phyloP scores from a whole-genome alignment of 2,113 vertebrate species.

The Paramormyrops kingsleyae region DNA sequence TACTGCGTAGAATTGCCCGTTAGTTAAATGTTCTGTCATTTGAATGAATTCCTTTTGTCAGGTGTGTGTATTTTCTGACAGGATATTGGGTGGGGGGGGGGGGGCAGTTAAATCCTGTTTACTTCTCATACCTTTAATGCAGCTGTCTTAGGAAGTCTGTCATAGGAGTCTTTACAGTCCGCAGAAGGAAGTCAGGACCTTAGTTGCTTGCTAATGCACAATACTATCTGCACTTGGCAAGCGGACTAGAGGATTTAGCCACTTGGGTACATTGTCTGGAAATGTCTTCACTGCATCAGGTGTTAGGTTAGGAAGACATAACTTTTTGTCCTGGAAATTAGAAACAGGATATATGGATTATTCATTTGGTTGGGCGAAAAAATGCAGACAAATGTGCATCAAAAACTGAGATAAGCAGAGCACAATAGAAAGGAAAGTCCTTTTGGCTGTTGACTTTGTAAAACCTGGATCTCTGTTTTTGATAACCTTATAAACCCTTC shows the following conservation, averaged over 20 bases:
- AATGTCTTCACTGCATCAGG: constrained; percentile 27
- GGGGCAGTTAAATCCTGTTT: constrained; percentile 36
- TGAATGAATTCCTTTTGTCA: constrained; percentile 21
- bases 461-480: not conserved
- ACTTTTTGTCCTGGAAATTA: constrained; percentile 29
- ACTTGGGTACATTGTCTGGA: constrained; percentile 26
- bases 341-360: constrained; percentile 32
- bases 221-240: constrained; percentile 27
- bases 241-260: constrained; percentile 20
- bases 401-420: not conserved
- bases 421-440: not conserved
- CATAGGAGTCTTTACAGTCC: not conserved
- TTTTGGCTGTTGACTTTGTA: not conserved
- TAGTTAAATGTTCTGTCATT: not conserved
- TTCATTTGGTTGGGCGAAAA: constrained; percentile 10
- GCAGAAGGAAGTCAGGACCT: constrained; percentile 32
- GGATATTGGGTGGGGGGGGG: constrained; percentile 23
- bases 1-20: not conserved
- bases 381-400: constrained; percentile 5
- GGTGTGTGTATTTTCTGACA: constrained; percentile 9
- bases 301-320: constrained; percentile 29
- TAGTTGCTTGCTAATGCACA: constrained; percentile 29
- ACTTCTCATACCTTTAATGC: constrained; percentile 13
- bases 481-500: not conserved
- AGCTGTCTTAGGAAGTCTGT: constrained; percentile 28